A percentile compares a stretch with the other conserved stretches of the same genome.
phyloP scores from a whole-genome alignment of 2,888 invertebrate species.

The Ptycholaimellus sp. region DNA sequence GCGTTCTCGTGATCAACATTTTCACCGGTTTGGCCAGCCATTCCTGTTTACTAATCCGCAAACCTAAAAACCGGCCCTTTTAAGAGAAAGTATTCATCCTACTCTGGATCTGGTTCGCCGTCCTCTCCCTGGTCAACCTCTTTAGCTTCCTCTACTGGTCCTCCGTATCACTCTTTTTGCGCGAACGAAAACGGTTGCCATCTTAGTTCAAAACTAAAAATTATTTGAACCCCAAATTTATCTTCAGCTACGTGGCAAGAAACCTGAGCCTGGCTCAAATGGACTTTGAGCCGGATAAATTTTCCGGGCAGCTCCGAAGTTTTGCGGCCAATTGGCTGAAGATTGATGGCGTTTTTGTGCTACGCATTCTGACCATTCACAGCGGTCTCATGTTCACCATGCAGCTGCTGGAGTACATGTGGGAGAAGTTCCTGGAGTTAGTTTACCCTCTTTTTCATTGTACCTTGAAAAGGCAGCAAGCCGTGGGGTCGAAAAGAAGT shows the following conservation, averaged over 20 bases:
- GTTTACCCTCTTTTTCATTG: no score
- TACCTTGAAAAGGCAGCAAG: no score
- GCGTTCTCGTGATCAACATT: slow-evolving; percentile 8
- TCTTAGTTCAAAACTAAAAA: no score
- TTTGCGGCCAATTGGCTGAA: slow-evolving; percentile 3
- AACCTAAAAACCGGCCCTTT: no score
- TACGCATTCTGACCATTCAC: slow-evolving; percentile 5
- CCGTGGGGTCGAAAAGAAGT: no score
- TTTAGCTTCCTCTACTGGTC: slow-evolving; percentile 1
- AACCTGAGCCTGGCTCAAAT: slow-evolving; percentile 5
- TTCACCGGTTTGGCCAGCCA: no score
- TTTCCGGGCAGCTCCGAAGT: not conserved
- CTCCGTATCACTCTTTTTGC: not conserved
- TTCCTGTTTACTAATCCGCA: no score
- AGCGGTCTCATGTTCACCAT: slow-evolving; percentile 3
- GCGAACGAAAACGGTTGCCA: no score
- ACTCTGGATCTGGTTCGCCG: slow-evolving; percentile 6
- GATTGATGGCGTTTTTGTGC: slow-evolving; percentile 6
- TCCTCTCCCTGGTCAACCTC: not conserved
- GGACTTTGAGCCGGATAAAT: not conserved
- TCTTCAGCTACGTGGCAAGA: slow-evolving; percentile 2
- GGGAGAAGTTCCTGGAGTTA: slow-evolving; percentile 1
- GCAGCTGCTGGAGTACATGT: slow-evolving; percentile 3
- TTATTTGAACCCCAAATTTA: not conserved
- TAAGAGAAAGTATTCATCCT: slow-evolving; percentile 7